Conservation (phyloP, 2,113 vertebrate species). For the Amblyopsis rosae region DNA sequence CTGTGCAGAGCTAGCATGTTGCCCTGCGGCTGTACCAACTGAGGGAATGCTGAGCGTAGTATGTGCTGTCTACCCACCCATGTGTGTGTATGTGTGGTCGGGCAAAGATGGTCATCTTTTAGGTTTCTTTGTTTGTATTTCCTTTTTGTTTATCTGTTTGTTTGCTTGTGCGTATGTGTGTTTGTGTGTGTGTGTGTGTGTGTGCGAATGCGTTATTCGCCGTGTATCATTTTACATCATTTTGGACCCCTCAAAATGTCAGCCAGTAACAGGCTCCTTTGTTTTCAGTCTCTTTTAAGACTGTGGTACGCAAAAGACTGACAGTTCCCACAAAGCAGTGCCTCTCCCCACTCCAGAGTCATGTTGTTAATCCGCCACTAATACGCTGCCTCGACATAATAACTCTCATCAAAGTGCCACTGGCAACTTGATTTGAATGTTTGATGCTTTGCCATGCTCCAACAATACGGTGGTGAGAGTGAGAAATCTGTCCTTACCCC, state of each 20-base stretch:
- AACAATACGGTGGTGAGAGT: neutral
- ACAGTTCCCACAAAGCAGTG: slow-evolving; percentile 22
- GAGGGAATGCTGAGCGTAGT: too few relatives aligned
- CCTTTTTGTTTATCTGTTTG: neutral
- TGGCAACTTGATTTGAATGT: slow-evolving; percentile 16
- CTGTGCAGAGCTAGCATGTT: too few relatives aligned
- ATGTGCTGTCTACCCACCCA: neutral
- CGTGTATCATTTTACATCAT: neutral
- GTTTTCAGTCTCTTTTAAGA: neutral
- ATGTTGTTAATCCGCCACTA: slow-evolving; percentile 50
- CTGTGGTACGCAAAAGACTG: slow-evolving; percentile 24
- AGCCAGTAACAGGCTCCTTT: neutral
- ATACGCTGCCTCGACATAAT: slow-evolving; percentile 36
- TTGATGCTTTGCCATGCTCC: slow-evolving; percentile 27
- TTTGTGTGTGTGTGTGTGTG: neutral
- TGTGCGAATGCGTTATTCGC: neutral
- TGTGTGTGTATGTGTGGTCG: neutral
- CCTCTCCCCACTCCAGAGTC: slow-evolving; percentile 38
- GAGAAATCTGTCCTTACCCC: neutral
- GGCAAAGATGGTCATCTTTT: neutral
- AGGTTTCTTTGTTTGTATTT: slow-evolving; percentile 1
- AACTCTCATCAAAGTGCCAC: slow-evolving; percentile 40
- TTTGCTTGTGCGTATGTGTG: neutral
- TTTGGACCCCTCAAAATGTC: neutral
- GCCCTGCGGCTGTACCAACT: too few relatives aligned